phyloP scores from a whole-genome alignment of 2,113 vertebrate genomes.

The Vulpes lagopus region DNA sequence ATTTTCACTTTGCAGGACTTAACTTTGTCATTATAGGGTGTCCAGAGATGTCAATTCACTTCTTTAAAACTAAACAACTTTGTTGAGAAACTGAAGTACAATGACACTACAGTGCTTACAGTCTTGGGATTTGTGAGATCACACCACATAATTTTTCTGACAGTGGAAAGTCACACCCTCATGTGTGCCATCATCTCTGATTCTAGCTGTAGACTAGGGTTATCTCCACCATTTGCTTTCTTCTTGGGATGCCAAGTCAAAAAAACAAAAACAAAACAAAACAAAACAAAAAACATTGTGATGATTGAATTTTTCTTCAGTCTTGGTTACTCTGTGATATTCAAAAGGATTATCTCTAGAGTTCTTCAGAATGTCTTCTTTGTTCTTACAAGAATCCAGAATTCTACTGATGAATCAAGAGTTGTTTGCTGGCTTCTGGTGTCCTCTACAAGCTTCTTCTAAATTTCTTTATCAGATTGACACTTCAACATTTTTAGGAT shows the following conservation, averaged over 20 bases:
- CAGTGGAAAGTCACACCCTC: neutral
- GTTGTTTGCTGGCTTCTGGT: neutral
- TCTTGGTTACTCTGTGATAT: neutral
- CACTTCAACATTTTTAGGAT: neutral
- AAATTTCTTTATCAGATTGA: neutral
- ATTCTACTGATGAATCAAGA: neutral
- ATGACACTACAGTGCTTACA: neutral
- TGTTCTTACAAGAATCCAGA: neutral
- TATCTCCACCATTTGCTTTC: neutral
- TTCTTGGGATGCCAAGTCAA: neutral
- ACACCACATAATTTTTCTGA: neutral
- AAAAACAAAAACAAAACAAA: neutral
- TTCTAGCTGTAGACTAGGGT: fast-evolving
- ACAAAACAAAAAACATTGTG: neutral
- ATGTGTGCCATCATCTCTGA: neutral
- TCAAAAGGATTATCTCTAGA: neutral
- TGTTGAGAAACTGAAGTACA: neutral
- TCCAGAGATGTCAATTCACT: neutral
- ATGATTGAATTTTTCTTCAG: neutral
- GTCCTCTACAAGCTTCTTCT: neutral
- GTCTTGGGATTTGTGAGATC: neutral
- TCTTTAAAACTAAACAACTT: neutral
- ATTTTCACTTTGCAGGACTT: neutral
- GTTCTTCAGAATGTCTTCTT: neutral
- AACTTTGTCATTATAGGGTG: neutral